Base-by-base conservation (phyloP, 1,140 invertebrate species). In the Procambarus virginalis region DNA sequence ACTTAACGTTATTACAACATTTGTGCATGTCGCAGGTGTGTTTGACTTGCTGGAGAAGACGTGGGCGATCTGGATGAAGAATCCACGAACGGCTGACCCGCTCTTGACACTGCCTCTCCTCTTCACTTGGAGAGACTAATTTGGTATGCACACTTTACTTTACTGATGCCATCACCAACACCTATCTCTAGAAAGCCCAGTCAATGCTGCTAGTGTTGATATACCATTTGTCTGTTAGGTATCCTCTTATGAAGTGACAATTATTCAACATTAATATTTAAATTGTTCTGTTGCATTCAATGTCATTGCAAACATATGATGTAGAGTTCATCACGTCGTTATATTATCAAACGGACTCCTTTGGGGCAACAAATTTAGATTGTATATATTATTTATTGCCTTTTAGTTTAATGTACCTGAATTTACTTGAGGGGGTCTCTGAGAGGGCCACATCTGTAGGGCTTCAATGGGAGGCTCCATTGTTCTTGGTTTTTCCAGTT, bases 1-100 rank as follows among this genome's bases (percentile, higher is more conserved):
- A 34, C 34, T 34, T 34, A 34, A 20, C 60, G 17, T 64, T 17
- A 64, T 17, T 64, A 20, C 4, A 17, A 64, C 14, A 64, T 17
- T 17, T 12, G 51, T 91, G 17, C 8, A 45, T 60, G 22, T 78
- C 58, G 55, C 93, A 96, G 96, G 96, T 82, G 96, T 97, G 82
- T 97, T 97, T 82, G 96, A 97, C 93, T 95, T 95, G 89, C 93
- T 95, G 14, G 95, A 95, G 60, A 95, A 93, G 93, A 97, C 96
- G 0, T 96, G 96, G 95, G 95, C 95, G n/a, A 93, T 97, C 64
- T 97, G 97, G 91, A 95, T 96, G 2, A 96, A 96, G 89, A 96
- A 96, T 92, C 96, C 96, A 51, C 95, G 94, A 75, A 93, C 92
- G 34, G 95, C 94, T 80, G 94, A 96, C 55, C 96, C 96, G 0